Evolutionary conservation across 2,797 vertebrate genomes (phyloP), one percentile per base, ranked within the genome.

Genomic region (Agapornis canus): DNA sequence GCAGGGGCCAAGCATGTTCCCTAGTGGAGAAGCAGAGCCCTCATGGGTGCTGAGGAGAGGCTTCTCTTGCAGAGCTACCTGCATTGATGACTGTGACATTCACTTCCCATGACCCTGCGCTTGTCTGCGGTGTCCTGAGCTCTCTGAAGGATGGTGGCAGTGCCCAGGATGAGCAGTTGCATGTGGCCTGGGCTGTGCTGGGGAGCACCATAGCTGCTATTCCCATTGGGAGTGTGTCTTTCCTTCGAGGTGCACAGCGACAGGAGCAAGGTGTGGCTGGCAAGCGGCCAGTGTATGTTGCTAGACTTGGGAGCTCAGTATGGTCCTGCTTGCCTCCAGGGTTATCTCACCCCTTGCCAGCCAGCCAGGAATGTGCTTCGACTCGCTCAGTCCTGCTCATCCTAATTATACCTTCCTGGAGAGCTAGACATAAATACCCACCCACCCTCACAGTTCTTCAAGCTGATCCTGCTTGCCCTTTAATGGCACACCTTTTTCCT

Each of bases 321-420:
- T 23, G 20, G 82, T 60, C 32, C 27, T 14, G 63, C 21, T 73
- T 61, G 56, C 22, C 17, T 48, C 69, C 40, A 49, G 40, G 65
- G 64, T 56, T 89, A 51, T 59, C 64, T 73, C 29, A n/a, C 21
- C 52, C 76, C 42, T 43, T 69, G 31, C 48, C 39, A 78, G 63
- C 23, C 32, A 51, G 52, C n/a, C 52, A 68, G 54, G 70, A 89
- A 82, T 23, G 54, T 69, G 49, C 45, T 91, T 83, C 1, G 1
- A 48, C 73, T 71, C 0, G 26, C 59, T 86, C 25, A 27, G 35
- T 65, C 59, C 90, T 92, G 54, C 54, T 77, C 8, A 2, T 75
- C 66, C 43, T 73, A 89, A 89, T 89, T 86, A 75, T 14, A 81
- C 15, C 90, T 91, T 78, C 59, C 22, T 40, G 26, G 32, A 89